phyloP scores from a whole-genome alignment of 2,888 invertebrate genomes.

The Eupeodes latifasciatus region DNA sequence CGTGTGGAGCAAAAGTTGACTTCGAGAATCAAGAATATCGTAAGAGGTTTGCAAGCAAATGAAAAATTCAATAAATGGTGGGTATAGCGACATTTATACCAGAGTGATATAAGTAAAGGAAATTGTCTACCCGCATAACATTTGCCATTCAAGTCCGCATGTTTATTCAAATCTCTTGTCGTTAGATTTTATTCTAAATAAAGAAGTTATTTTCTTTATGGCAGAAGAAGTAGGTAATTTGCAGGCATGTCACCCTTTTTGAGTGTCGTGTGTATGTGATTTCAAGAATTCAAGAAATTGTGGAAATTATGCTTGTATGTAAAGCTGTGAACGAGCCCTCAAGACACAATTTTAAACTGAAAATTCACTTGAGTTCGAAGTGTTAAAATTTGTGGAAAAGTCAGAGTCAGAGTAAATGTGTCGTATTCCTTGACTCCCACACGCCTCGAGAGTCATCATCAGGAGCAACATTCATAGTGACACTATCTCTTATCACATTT shows the following conservation, averaged over 20 bases:
- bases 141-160: constrained; percentile 6
- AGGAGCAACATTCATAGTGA: too few species aligned
- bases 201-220: constrained; percentile 26
- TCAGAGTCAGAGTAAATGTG: too few species aligned
- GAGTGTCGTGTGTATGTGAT: background rate
- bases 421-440: too few species aligned
- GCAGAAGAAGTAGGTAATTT: constrained; percentile 12
- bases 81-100: constrained; percentile 16
- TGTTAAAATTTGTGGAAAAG: background rate
- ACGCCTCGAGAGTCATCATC: too few species aligned
- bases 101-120: background rate
- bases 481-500: too few species aligned
- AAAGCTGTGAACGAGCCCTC: background rate
- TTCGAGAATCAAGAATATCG: constrained; percentile 45
- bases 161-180: constrained; percentile 42
- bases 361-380: constrained; percentile 2
- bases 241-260: constrained; percentile 6
- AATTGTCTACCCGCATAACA: constrained; percentile 40
- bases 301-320: background rate
- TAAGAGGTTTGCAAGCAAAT: constrained; percentile 59
- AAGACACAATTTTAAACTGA: background rate
- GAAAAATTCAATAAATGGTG: constrained; percentile 73
- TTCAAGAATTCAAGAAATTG: background rate
- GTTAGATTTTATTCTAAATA: constrained; percentile 55
- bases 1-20: constrained; percentile 19